Conservation (phyloP, 2,797 vertebrate genomes). For the Morus bassanus region DNA sequence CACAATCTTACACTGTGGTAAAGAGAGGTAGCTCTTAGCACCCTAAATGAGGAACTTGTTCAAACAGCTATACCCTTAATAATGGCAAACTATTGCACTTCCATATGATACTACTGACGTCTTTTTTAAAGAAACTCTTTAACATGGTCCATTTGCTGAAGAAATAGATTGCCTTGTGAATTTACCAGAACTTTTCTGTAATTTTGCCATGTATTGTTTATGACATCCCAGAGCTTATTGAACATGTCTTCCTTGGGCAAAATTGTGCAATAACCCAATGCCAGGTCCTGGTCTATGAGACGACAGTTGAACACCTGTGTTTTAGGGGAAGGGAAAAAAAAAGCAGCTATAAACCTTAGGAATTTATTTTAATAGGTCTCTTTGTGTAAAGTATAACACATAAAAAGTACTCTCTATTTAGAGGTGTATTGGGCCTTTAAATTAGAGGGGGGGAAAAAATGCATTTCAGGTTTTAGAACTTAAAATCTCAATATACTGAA, state of each 20-base stretch:
- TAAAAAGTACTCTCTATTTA: neutral
- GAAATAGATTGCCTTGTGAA: neutral
- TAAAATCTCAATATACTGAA: neutral
- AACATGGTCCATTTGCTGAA: neutral
- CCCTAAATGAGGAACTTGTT: neutral
- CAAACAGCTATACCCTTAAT: neutral
- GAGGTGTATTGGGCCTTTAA: neutral
- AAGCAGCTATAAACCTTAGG: neutral
- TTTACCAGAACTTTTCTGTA: slow-evolving; percentile 92
- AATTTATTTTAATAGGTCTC: neutral
- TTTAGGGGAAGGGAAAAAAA: neutral
- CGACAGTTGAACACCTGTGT: slow-evolving; percentile 91
- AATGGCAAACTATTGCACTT: neutral
- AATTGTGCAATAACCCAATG: slow-evolving; percentile 89
- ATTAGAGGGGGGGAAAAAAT: neutral
- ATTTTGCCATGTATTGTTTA: slow-evolving; percentile 91
- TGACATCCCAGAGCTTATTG: slow-evolving; percentile 90
- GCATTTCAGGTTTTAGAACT: neutral
- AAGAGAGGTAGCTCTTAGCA: neutral
- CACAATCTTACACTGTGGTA: neutral
- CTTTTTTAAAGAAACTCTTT: neutral
- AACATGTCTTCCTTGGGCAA: slow-evolving; percentile 83
- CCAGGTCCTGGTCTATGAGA: slow-evolving; percentile 86
- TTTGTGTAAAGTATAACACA: neutral
- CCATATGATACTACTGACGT: neutral